phyloP scores from a whole-genome alignment of 2,888 invertebrate species.

The Pristionchus exspectatus region DNA sequence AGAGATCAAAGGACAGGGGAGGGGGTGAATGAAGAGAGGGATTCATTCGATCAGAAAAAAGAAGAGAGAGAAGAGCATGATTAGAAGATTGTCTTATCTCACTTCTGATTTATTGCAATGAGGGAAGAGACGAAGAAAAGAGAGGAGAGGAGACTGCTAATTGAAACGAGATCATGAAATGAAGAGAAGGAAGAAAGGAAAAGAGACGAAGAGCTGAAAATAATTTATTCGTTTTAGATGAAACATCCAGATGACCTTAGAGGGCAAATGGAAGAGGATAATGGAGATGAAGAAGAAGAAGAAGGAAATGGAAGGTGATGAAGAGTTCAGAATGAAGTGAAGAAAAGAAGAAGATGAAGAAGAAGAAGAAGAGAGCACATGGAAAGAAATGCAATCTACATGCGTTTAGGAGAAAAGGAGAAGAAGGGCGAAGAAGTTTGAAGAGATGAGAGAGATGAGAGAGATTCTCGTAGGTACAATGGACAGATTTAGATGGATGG shows the following conservation, averaged over 20 bases:
- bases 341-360: slow-evolving; percentile 44
- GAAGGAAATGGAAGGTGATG: neutral
- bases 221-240: neutral
- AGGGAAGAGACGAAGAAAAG: neutral
- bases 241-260: slow-evolving; percentile 4
- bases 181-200: neutral
- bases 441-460: slow-evolving; percentile 44
- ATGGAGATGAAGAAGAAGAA: slow-evolving; percentile 39
- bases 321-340: neutral
- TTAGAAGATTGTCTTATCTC: slow-evolving; percentile 19
- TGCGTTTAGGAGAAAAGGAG: slow-evolving; percentile 40
- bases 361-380: slow-evolving; percentile 27
- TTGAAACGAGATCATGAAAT: slow-evolving; percentile 43
- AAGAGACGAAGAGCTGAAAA: neutral
- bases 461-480: slow-evolving; percentile 18
- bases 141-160: slow-evolving; percentile 40
- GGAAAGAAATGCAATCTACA: slow-evolving; percentile 55
- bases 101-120: slow-evolving; percentile 35
- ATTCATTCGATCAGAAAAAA: neutral
- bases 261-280: slow-evolving; percentile 36
- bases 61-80: neutral
- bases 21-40: slow-evolving; percentile 2
- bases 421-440: slow-evolving; percentile 29
- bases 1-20: slow-evolving; percentile 30
- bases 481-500: slow-evolving; percentile 1